Conservation (phyloP, 2,888 invertebrate species). For the Laspeyria flexula region DNA sequence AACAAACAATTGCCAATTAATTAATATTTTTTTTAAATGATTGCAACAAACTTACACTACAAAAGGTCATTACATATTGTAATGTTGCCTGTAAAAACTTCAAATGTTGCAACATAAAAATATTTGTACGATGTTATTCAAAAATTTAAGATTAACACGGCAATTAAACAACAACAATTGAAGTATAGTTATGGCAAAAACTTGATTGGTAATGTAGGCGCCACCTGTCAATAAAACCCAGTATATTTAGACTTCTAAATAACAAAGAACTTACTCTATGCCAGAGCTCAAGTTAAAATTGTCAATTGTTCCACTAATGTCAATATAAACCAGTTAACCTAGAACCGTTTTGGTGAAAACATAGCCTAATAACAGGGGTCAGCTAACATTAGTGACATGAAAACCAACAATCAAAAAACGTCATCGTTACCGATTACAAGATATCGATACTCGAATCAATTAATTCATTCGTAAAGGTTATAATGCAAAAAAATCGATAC, state of each 20-base stretch:
- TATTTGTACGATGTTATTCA: constrained; percentile 44
- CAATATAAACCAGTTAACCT: constrained; percentile 31
- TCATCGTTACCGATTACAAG: constrained; percentile 52
- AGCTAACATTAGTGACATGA: constrained; percentile 26
- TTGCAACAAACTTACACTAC: constrained; percentile 8
- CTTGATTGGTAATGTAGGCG: constrained; percentile 5
- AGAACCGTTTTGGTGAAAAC: constrained; percentile 15
- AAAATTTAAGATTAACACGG: constrained; percentile 51
- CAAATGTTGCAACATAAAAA: constrained; percentile 3
- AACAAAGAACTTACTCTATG: constrained; percentile 1
- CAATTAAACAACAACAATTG: constrained; percentile 54
- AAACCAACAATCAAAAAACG: constrained; percentile 41
- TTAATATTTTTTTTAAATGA: constrained; percentile 29
- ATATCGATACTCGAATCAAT: constrained; percentile 57
- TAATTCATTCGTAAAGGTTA: constrained; percentile 58
- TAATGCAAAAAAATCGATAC: constrained; percentile 49
- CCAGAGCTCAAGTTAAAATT: constrained; percentile 32
- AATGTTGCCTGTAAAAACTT: constrained; percentile 17
- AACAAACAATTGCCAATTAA: too few relatives aligned
- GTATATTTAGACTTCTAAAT: constrained; percentile 17
- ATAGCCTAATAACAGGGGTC: constrained; percentile 24
- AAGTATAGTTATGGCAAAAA: constrained; percentile 48
- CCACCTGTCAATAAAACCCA: constrained; percentile 50
- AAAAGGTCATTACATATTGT: constrained; percentile 25
- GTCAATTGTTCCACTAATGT: constrained; percentile 32